These are phyloP conservation scores for Eumaeus atala DNA, from an alignment of 1,140 invertebrate genomes.

Conservation along the genomic window DNA sequence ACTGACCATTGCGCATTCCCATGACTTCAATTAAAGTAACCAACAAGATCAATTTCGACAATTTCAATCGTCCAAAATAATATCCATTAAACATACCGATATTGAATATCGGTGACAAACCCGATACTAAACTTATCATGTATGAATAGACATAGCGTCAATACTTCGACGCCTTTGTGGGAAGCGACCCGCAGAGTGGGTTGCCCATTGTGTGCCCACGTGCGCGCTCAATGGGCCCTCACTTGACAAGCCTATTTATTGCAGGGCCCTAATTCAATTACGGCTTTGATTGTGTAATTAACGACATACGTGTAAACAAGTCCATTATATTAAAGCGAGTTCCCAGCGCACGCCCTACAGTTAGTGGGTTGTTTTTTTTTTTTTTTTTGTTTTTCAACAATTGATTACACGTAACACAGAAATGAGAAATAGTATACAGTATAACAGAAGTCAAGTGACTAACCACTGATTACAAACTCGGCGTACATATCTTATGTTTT, in stretches of 20 bases:
- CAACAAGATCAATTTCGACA: neutral
- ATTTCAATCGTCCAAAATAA: neutral
- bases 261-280: conserved; percentile 12
- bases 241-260: neutral
- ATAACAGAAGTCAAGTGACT: no score
- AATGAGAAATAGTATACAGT: no score
- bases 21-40: no score
- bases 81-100: neutral
- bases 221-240: conserved; percentile 1
- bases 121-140: neutral
- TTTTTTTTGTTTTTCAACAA: no score
- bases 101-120: neutral
- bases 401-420: no score
- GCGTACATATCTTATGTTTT: no score
- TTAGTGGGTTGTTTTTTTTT: no score
- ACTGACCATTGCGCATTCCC: no score
- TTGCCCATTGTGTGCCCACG: neutral
- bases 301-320: neutral
- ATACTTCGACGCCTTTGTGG: neutral
- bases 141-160: neutral
- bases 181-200: neutral
- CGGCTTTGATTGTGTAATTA: neutral
- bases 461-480: no score
- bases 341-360: no score
- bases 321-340: neutral